Evolutionary conservation across 2,797 vertebrate genomes (phyloP), one percentile per base, ranked within the genome.

Genomic region (Numenius phaeopus): DNA sequence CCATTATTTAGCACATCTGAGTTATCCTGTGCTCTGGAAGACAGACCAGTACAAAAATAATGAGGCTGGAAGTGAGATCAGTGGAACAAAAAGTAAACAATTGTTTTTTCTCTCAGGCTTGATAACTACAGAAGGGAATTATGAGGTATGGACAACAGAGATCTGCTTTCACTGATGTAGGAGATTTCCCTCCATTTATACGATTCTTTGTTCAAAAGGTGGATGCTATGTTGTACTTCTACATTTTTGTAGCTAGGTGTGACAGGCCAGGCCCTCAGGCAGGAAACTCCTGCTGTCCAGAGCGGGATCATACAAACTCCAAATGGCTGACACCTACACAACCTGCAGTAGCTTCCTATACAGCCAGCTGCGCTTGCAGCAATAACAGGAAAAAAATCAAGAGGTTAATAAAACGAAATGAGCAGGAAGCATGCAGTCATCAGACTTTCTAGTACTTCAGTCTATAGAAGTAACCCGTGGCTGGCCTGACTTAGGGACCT

Each of bases 361-460:
- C 29, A 91, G 55, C 50, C 42, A 64, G 82, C 84, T 83, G 52
- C 2, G 2, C 72, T 90, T 46, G n/a, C 58, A 91, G 88, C 67
- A 91, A 90, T 87, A 94, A 89, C 94, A 97, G 96, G 96, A 97
- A 98, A 94, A 93, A 96, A 94, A 95, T 93, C 61, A 89, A 84
- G 83, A 94, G 57, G 76, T 97, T 95, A 97, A 97, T 96, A 94
- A 96, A 95, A 59, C 1, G 5, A 70, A 95, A 91, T 0, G 14
- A 90, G 82, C 85, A 95, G 89, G 96, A 93, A 93, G 73, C 59
- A 65, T 62, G 49, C 29, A 58, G 72, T 73, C 83, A 97, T 95
- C 95, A 94, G 78, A 52, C 95, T 96, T 95, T 97, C 89, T 96
- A 97, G 85, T 95, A 87, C 87, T 94, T 78, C 7, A 29, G 54